These are phyloP conservation scores for Micronisus gabar DNA, from an alignment of 2,113 vertebrate genomes.

Conservation along the genomic window DNA sequence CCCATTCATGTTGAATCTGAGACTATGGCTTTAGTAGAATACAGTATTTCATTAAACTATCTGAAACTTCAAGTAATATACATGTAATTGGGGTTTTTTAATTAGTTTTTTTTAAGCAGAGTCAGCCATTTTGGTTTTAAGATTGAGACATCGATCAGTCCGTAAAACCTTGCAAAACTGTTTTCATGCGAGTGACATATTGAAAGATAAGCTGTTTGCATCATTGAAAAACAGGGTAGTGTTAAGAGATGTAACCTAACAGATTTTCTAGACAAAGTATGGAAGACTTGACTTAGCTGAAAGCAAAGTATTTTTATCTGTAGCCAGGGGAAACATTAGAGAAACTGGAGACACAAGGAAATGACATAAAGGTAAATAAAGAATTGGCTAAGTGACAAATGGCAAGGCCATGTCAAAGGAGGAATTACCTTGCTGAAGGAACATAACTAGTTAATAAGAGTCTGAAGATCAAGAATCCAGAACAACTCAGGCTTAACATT, in stretches of 20 bases:
- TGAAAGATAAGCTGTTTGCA: neutral
- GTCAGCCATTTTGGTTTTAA: neutral
- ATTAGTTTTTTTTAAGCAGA: neutral
- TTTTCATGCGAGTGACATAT: neutral
- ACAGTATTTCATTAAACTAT: neutral
- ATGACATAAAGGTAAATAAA: slow-evolving; percentile 45
- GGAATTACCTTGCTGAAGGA: neutral
- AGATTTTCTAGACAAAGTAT: neutral
- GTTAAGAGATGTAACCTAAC: neutral
- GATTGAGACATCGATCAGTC: neutral
- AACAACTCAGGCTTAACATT: neutral
- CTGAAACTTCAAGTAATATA: neutral
- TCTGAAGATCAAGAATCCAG: neutral
- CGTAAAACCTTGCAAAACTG: neutral
- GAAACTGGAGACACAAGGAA: neutral
- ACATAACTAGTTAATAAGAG: neutral
- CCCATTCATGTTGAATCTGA: fast-evolving
- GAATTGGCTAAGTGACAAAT: slow-evolving; percentile 4
- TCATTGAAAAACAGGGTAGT: neutral
- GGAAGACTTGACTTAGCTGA: neutral
- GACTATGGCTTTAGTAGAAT: fast-evolving
- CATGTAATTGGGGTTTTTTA: neutral
- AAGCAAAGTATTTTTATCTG: slow-evolving; percentile 1
- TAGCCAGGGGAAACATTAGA: neutral
- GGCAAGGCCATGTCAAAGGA: neutral